These are phyloP conservation scores for Drosophila acutilabella DNA, from an alignment of 2,888 invertebrate species.

Conservation along the genomic window DNA sequence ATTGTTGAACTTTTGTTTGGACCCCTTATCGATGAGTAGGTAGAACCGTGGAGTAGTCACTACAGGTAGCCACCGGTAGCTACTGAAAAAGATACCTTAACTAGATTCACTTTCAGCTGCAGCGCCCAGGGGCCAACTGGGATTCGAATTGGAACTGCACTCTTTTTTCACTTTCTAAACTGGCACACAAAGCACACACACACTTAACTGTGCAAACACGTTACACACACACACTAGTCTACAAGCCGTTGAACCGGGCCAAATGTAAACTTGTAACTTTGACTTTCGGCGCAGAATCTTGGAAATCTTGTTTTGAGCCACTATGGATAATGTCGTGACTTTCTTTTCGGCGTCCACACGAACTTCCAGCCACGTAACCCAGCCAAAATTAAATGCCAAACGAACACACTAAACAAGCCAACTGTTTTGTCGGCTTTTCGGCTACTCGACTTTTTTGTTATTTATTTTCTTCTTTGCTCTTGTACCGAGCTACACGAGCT, in stretches of 20 bases:
- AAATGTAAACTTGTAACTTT: constrained; percentile 76
- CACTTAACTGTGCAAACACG: constrained; percentile 2
- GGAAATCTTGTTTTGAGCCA: constrained; percentile 75
- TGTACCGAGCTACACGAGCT: constrained; percentile 46
- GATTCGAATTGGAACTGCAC: constrained; percentile 56
- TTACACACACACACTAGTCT: constrained; percentile 6
- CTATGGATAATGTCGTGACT: constrained; percentile 70
- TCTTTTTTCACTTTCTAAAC: constrained; percentile 80
- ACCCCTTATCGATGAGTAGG: constrained; percentile 25
- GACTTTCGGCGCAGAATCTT: constrained; percentile 80
- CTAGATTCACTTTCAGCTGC: constrained; percentile 74
- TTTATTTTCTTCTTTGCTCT: constrained; percentile 20
- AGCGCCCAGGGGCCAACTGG: constrained; percentile 48
- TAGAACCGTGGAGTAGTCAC: constrained; percentile 1
- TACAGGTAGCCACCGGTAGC: constrained; percentile 31
- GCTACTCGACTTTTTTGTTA: constrained; percentile 44
- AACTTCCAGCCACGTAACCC: constrained; percentile 68
- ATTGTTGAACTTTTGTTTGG: constrained; percentile 64
- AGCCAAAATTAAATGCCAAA: constrained; percentile 69
- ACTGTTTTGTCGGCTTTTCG: constrained; percentile 50
- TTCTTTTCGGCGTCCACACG: constrained; percentile 70
- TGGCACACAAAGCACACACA: constrained; percentile 58
- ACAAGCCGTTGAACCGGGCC: constrained; percentile 68
- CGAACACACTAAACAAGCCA: constrained; percentile 61
- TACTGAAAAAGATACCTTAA: constrained; percentile 32